A percentile compares a stretch with the other conserved stretches of the same genome.
Conservation (phyloP, 2,113 vertebrate genomes). For the Bubo blakistoni region DNA sequence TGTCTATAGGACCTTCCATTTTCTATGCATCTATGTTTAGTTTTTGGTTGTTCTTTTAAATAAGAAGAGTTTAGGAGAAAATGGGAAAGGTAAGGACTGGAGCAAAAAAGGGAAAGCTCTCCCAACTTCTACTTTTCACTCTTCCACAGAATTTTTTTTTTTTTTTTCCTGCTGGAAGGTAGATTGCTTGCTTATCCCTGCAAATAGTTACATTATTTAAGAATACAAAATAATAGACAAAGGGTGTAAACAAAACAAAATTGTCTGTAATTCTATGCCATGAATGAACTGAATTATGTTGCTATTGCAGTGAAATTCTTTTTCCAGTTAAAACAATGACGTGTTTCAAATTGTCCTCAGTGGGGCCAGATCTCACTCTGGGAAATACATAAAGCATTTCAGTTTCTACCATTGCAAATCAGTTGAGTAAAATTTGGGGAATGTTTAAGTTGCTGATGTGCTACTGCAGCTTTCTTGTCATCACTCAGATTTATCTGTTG, state of each 20-base stretch:
- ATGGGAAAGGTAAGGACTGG: not conserved
- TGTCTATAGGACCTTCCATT: not conserved
- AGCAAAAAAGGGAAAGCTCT: not conserved
- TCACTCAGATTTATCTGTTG: not conserved
- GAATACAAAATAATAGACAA: not conserved
- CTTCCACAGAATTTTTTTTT: not conserved
- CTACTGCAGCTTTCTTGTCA: conserved; percentile 10
- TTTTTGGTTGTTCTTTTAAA: not conserved
- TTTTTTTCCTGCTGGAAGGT: not conserved
- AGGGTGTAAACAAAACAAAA: not conserved
- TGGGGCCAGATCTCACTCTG: not conserved
- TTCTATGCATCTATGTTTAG: not conserved
- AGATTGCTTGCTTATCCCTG: not conserved
- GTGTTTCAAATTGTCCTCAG: not conserved
- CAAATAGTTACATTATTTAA: not conserved
- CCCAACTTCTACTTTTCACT: not conserved
- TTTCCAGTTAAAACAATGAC: not conserved
- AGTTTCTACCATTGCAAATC: not conserved
- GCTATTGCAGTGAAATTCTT: not conserved
- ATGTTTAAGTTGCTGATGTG: not conserved
- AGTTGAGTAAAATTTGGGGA: not conserved
- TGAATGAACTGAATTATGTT: not conserved
- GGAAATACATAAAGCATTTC: not conserved
- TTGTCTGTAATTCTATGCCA: not conserved
- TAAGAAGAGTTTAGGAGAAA: not conserved